Evolutionary conservation across 2,797 vertebrate genomes (phyloP), one percentile per base, ranked within the genome.

Genomic region (Eptatretus atami): DNA sequence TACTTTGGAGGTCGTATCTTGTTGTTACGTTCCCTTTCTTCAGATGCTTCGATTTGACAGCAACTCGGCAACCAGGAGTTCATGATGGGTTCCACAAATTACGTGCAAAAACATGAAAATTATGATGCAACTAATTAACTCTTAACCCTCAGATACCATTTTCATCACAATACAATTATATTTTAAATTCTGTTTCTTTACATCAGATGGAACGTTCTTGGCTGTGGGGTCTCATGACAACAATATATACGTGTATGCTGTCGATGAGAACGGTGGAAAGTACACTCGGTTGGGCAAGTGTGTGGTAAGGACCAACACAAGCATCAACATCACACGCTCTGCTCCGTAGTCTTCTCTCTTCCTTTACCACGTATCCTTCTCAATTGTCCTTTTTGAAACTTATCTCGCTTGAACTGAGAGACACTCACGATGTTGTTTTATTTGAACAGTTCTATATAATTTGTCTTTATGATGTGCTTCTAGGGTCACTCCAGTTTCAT

Each of bases 401-500:
- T n/a, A 10, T 66, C 63, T 63, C 13, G 13, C 11, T 19, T 6
- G 5, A 13, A 52, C 55, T 64, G 52, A 63, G 4, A 63, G 4
- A 12, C 15, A 63, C 65, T 54, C 13, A 57, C 14, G 15, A 9
- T 60, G 52, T 52, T 13, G 5, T 63, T 25, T 55, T 53, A 24
- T 64, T 11, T 11, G 6, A 44, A 44, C 31, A 44, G 31, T 44
- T 44, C 31, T 8, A 44, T 44, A 44, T 44, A 44, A 44, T 44
- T 44, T 44, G 6, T 44, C 31, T 44, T 53, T 64, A 15, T 13
- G 14, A 8, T 15, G 14, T 15, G 12, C 61, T 65, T 53, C 2
- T 70, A 88, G 84, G 84, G 84, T 61, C 84, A 88, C 74, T 88
- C 84, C 71, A 88, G 84, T 69, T 88, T 83, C 65, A 80, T 87